phyloP scores from a whole-genome alignment of 2,888 invertebrate species.

The Petrolisthes cinctipes region DNA sequence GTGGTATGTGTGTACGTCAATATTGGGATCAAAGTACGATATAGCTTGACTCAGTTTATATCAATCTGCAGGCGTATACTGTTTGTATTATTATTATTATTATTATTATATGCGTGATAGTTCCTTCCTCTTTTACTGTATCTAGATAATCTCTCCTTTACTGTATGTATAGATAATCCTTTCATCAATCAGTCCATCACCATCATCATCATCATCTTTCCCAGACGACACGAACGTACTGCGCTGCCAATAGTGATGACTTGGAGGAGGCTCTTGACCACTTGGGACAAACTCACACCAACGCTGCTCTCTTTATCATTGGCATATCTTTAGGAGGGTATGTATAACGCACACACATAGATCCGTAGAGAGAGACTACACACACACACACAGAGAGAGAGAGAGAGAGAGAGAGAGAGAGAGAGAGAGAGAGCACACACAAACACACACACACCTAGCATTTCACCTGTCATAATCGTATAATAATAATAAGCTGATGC shows the following conservation, averaged over 20 bases:
- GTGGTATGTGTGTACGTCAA: constrained; percentile 71
- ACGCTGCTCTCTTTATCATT: constrained; percentile 79
- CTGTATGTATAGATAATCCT: not conserved
- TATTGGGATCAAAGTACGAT: too few relatives aligned
- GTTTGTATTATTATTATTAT: constrained; percentile 10
- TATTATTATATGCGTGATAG: not conserved
- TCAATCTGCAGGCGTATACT: not conserved
- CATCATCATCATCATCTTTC: constrained; percentile 52
- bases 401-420: too few relatives aligned
- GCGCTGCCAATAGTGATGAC: constrained; percentile 86
- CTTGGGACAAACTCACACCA: constrained; percentile 75
- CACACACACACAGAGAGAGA: too few relatives aligned
- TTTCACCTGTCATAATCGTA: too few relatives aligned
- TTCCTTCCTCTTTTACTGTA: constrained; percentile 9
- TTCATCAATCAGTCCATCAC: not conserved
- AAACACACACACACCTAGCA: too few relatives aligned
- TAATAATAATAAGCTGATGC: too few relatives aligned
- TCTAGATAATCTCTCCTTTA: constrained; percentile 5
- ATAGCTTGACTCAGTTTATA: too few relatives aligned
- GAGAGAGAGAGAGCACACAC: too few relatives aligned
- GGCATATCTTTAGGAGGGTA: constrained; percentile 88
- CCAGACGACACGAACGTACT: constrained; percentile 86
- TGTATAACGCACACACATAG: constrained; percentile 46
- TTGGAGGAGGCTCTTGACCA: constrained; percentile 80
- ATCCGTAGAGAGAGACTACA: too few relatives aligned